Base-by-base conservation (phyloP, 2,888 invertebrate species). In the Spodoptera exigua region DNA sequence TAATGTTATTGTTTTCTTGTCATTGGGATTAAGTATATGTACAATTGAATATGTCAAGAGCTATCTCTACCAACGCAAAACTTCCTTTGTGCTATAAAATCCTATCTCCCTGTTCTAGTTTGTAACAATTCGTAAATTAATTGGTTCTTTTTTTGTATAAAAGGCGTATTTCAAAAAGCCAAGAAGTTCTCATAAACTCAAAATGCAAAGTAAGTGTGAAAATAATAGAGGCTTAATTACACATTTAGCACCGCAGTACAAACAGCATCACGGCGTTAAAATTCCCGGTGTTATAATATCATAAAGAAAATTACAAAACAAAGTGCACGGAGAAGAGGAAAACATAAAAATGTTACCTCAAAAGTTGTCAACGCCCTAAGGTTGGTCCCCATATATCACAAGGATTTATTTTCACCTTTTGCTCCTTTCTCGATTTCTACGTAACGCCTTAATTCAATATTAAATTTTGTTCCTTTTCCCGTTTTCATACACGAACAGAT, bases 371-470 rank as follows among this genome's bases (percentile, higher is more conserved):
- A 89, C 92, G 84, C 79, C 77, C 77, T 78, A 71, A 85, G 85
- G 88, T 88, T 84, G 80, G 76, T 76, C 85, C 57, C 81, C 90
- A 87, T 93, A 92, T 92, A 93, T 93, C 92, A 93, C 81, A 71
- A 85, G 90, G 92, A 93, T 93, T 93, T 93, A 93, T 93, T 88
- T 82, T 85, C 88, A 89, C 89, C 92, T 91, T 27, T 85, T 83
- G 88, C 86, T 81, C 87, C 87, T 85, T 89, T 88, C 92, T 91
- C 93, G 91, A 93, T 93, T 92, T 89, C 84, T 85, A 87, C 88
- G 86, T 89, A 91, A 92, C 90, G 88, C 91, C 92, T 92, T 93
- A 93, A 93, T 93, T 93, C 93, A 93, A 93, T 93, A 93, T 92
- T 92, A 93, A 93, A 93, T 93, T 90, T 87, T 89, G 89, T 89